These are phyloP conservation scores for Flexamia atlantica DNA, from an alignment of 2,888 invertebrate genomes.

Conservation along the genomic window DNA sequence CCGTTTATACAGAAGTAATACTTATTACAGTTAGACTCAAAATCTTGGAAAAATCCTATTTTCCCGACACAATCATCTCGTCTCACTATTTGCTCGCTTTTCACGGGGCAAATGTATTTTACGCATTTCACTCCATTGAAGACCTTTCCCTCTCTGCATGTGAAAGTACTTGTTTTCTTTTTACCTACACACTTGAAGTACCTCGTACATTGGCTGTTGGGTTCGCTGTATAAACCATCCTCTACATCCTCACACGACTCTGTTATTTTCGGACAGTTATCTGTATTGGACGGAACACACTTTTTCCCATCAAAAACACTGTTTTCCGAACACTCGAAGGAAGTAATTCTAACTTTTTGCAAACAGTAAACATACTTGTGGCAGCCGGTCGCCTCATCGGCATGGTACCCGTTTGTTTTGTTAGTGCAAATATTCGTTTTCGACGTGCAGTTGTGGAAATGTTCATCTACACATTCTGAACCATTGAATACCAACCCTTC, in stretches of 20 bases:
- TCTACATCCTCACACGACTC: constrained; percentile 70
- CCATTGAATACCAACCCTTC: constrained; percentile 78
- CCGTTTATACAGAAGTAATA: constrained; percentile 80
- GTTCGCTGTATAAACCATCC: constrained; percentile 72
- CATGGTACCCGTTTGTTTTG: constrained; percentile 78
- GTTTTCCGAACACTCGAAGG: constrained; percentile 78
- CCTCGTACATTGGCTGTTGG: constrained; percentile 77
- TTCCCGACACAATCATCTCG: constrained; percentile 68
- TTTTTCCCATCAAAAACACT: constrained; percentile 80
- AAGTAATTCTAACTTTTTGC: constrained; percentile 77
- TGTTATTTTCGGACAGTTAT: constrained; percentile 73
- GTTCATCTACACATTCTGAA: constrained; percentile 75
- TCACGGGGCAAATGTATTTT: constrained; percentile 35
- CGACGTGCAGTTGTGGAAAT: constrained; percentile 73
- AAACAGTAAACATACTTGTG: constrained; percentile 80
- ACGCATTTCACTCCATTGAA: constrained; percentile 71
- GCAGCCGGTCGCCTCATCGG: constrained; percentile 77
- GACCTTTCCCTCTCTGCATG: constrained; percentile 70
- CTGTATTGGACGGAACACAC: constrained; percentile 74
- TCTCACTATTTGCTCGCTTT: background rate
- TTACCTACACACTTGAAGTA: constrained; percentile 78
- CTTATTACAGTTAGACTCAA: constrained; percentile 76
- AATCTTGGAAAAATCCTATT: constrained; percentile 79
- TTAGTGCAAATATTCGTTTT: constrained; percentile 76
- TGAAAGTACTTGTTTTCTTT: constrained; percentile 67